Conservation (phyloP, 2,113 vertebrate genomes). For the Ptychochromis oligacanthus region DNA sequence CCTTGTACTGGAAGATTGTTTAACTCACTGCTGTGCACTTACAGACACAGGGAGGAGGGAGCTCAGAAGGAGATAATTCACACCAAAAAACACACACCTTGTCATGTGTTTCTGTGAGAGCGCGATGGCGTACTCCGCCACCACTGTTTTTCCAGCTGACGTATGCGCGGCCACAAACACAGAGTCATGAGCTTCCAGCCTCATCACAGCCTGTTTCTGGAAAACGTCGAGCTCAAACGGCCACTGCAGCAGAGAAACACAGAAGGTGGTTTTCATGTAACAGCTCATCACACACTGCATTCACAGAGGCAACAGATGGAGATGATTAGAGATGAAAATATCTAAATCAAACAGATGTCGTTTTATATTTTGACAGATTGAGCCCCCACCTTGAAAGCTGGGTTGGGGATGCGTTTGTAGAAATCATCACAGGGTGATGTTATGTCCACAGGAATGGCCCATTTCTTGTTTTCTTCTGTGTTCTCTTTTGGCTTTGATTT, state of each 20-base stretch:
- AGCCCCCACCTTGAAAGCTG: conserved; percentile 81
- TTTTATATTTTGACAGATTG: background rate
- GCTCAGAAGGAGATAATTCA: background rate
- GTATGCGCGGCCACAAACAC: conserved; percentile 93
- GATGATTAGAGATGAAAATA: background rate
- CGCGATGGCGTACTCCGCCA: conserved; percentile 92
- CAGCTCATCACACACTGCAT: background rate
- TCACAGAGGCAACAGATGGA: background rate
- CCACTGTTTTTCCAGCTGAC: conserved; percentile 91
- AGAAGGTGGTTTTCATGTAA: background rate
- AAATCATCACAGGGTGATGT: conserved; percentile 87
- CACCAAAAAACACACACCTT: conserved; percentile 73
- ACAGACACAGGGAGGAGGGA: background rate
- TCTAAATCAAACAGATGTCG: background rate
- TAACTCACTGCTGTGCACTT: background rate
- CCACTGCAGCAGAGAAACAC: conserved; percentile 78
- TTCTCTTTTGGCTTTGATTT: conserved; percentile 55
- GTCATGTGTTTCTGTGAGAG: conserved; percentile 95
- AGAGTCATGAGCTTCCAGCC: conserved; percentile 86
- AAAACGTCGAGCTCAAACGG: conserved; percentile 90
- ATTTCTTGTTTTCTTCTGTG: conserved; percentile 80
- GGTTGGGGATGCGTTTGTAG: conserved; percentile 89
- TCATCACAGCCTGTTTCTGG: conserved; percentile 91
- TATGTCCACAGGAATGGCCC: conserved; percentile 88
- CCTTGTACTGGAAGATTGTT: background rate